Base-by-base conservation (phyloP, 2,113 vertebrate genomes). In the Rhinolophus sinicus region DNA sequence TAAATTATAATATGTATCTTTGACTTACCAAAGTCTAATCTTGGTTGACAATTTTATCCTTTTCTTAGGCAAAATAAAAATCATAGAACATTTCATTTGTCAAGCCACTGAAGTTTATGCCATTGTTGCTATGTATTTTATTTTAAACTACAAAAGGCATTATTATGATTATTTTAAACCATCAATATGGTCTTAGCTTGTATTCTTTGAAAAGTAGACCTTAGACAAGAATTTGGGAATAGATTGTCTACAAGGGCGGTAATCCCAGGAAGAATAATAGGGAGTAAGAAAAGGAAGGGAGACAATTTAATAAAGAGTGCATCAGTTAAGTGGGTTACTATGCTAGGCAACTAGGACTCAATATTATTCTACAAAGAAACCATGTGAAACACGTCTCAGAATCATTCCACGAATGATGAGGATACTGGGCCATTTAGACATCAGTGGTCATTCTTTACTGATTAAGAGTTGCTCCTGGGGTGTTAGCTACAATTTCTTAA, bases 11-110 rank as follows among this genome's bases (percentile, higher is more conserved):
- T 26, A 47, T 18, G 16, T 1, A 62, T 28, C 44, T 75, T 80
- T 92, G 11, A 92, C 21, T 88, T 77, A 93, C 52, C 35, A 70
- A 84, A 90, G 78, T 88, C 54, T 82, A 91, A 83, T 72, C 38
- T 54, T 94, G 35, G 38, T 77, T 95, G 65, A 12, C n/a, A n/a
- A 33, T 94, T 92, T 64, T 92, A 84, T 9, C 58, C 28, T 88
- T 65, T 84, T 80, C 22, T 69, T 88, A 60, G 28, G 50, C 58
- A 81, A 62, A 24, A 21, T 77, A 65, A 73, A 83, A 62, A 22
- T 84, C n/a, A 50, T n/a, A 54, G 24, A 67, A 75, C 30, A 75
- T 80, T 62, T 73, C 6, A 28, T 82, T 93, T 96, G 65, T 89
- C n/a, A 85, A 3, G 38, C 21, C 24, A 94, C 15, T 15, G n/a